These are phyloP conservation scores for Aphelocoma californica DNA, from an alignment of 2,797 vertebrate species.

Conservation along the genomic window DNA sequence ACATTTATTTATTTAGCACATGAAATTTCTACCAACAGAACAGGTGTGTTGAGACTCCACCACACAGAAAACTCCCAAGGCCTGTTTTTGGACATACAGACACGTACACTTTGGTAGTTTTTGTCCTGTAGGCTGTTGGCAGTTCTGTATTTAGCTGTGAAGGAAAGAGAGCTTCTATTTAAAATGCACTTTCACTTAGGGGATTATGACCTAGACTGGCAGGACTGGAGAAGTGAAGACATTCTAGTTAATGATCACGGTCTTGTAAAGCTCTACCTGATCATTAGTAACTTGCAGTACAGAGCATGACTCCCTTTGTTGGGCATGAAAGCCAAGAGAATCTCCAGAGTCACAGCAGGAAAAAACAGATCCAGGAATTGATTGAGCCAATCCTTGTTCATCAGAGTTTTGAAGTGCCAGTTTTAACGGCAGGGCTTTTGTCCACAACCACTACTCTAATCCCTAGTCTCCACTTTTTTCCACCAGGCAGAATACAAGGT, in stretches of 20 bases:
- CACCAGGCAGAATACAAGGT: neutral
- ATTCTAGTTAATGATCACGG: neutral
- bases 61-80: neutral
- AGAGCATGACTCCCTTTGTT: neutral
- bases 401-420: neutral
- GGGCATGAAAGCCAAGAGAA: neutral
- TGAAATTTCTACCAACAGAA: neutral
- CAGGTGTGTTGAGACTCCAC: neutral
- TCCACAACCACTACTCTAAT: neutral
- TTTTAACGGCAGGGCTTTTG: neutral
- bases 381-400: neutral
- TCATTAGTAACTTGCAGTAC: neutral
- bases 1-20: neutral
- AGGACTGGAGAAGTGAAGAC: neutral
- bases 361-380: neutral
- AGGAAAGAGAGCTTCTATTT: neutral
- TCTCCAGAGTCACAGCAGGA: neutral
- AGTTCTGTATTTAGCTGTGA: neutral
- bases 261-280: neutral
- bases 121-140: neutral
- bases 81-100: neutral
- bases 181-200: neutral
- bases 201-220: neutral
- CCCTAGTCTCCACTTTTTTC: neutral
- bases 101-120: neutral